Evolutionary conservation across 30 jellyfish, hydroid and myxozoan species (phyloP), one percentile per base, ranked within the genome.

Genomic region (Aurelia sp.): DNA sequence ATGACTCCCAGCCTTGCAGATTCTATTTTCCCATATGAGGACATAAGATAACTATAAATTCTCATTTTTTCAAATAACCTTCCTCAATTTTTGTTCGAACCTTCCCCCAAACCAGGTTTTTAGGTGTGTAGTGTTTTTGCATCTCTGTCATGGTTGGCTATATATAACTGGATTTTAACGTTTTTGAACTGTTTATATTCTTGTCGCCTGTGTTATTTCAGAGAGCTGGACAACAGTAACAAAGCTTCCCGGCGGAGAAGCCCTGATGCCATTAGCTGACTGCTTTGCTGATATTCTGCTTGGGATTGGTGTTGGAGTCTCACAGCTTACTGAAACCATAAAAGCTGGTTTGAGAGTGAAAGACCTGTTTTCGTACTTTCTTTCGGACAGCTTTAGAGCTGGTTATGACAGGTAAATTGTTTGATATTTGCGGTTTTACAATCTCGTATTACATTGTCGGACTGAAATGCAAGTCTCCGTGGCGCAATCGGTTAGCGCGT

Each of bases 351-450:
- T 78, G 15, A 80, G 97, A 35, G 74, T 76, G 20, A 81, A 88
- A 77, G 99, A 96, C 22, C 67, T 96, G 79, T 87, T 96, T 63
- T 96, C 99, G 11, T 96, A 86, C 85, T 73, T 96, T 40, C 74
- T 96, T 11, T 90, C 99, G 13, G 99, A 96, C 72, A 96, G 99
- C 62, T 90, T 96, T 69, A 59, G 98, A 33, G 97, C 97, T 16
- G 97, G 91, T 22, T 96, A 96, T 81, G 99, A 96, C 21, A 81
- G 99, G 99, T 81, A 62, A 44, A 8, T 8, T 5, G 55, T 8
- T 0, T 5, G 9, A 44, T 44, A 44, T 44, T 7, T 44, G 55
- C 55, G 55, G 55, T 44, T 44, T 44, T 44, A 44, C 9, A 44
- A 4, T 44, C 3, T 44, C 8, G 6, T 44, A 44, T 44, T 44